Evolutionary conservation across 1,140 invertebrate species (phyloP), one percentile per base, ranked within the genome.

Genomic region (Cherax destructor): DNA sequence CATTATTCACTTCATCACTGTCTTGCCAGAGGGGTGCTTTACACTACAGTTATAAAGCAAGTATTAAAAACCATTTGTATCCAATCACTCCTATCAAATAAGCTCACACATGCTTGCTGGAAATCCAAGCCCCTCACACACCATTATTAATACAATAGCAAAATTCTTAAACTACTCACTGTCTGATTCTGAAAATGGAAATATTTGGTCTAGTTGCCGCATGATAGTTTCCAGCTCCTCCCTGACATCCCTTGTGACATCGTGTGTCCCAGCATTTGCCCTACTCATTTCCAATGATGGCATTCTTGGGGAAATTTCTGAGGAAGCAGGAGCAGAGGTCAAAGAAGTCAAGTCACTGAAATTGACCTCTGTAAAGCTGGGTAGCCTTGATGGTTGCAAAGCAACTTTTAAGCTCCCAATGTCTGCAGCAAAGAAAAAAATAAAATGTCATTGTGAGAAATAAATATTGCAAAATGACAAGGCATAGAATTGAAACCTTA

Each of bases 351-450:
- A 72, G 72, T 92, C 92, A 56, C 88, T 91, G 69, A 92, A 92
- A 76, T 89, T 92, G 69, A 92, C 84, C 78, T 92, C 92, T 0
- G 92, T 92, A 47, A 92, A 92, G 65, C 92, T 92, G 50, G 92
- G 92, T 24, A 92, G 84, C 69, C 77, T 78, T 52, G 89, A 41
- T 49, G 24, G n/a, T 24, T 85, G 88, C 6, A 56, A 10, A 18
- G 65, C 41, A 78, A 16, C 52, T 78, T 86, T 78, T 86, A 47
- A 47, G n/a, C n/a, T 49, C 52, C 24, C 74, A 78, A 6, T 47
- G 59, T 61, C 76, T 61, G 50, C 9, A 59, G 5, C 18, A 13
- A 16, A 65, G 21, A 65, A 18, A 21, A 65, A 65, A 13, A 21
- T 41, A 41, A 41, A 41, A 41, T 41, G 30, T 41, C 30, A 41